Conservation (phyloP, 1,140 invertebrate species). For the Drosophila ficusphila region DNA sequence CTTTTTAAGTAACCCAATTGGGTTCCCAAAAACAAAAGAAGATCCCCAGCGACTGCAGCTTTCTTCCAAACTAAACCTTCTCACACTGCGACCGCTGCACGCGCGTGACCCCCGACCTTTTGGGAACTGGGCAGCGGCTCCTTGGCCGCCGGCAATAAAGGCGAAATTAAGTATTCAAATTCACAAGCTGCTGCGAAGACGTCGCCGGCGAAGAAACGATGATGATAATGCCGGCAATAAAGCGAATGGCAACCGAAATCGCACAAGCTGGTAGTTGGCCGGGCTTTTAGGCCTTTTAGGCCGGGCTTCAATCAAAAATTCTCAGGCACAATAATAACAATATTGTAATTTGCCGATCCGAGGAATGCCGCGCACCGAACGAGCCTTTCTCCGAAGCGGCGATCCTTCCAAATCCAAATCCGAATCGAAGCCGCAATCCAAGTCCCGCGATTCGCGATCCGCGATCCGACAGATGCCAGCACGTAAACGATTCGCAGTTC, state of each 20-base stretch:
- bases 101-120: slow-evolving; percentile 67
- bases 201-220: slow-evolving; percentile 17
- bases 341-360: slow-evolving; percentile 69
- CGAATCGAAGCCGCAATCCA: slow-evolving; percentile 11
- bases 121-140: slow-evolving; percentile 41
- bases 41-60: not conserved
- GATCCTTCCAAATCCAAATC: too few species aligned
- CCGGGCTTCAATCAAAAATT: slow-evolving; percentile 80
- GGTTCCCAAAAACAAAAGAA: not conserved
- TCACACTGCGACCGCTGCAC: slow-evolving; percentile 49
- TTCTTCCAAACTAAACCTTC: slow-evolving; percentile 15
- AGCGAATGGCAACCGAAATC: slow-evolving; percentile 77
- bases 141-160: slow-evolving; percentile 37
- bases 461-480: slow-evolving; percentile 58
- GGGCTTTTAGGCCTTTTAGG: slow-evolving; percentile 73
- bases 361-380: slow-evolving; percentile 63
- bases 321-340: slow-evolving; percentile 73
- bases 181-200: slow-evolving; percentile 58
- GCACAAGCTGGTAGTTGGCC: slow-evolving; percentile 71
- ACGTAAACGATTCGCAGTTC: slow-evolving; percentile 73
- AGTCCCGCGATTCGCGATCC: slow-evolving; percentile 16
- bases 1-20: not conserved
- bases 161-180: slow-evolving; percentile 77
- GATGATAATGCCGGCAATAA: slow-evolving; percentile 77
- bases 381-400: slow-evolving; percentile 47